These are phyloP conservation scores for Hirtodrosophila alboralis DNA, from an alignment of 2,888 invertebrate species.

Conservation along the genomic window DNA sequence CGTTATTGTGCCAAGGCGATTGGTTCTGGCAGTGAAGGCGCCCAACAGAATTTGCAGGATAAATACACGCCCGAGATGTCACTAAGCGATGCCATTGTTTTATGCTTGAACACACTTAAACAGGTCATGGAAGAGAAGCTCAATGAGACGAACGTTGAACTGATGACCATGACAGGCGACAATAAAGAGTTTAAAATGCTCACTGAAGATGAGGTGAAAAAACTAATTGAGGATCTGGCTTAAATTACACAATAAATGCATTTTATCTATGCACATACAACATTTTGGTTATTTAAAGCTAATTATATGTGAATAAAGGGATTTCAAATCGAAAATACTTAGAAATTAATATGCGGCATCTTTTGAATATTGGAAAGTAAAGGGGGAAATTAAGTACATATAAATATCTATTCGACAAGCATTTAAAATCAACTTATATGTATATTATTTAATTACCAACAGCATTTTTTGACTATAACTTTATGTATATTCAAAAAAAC, in stretches of 20 bases:
- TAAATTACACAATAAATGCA: constrained; percentile 74
- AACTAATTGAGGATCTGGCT: constrained; percentile 91
- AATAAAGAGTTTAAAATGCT: constrained; percentile 94
- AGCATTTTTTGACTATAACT: too few relatives aligned
- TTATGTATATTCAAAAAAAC: too few relatives aligned
- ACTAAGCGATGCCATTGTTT: constrained; percentile 95
- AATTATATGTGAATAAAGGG: constrained; percentile 68
- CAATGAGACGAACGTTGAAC: constrained; percentile 98
- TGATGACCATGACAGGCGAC: constrained; percentile 95
- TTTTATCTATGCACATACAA: constrained; percentile 5
- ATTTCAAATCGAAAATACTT: constrained; percentile 63
- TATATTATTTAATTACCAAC: too few relatives aligned
- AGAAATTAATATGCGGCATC: neutral
- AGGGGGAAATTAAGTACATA: too few relatives aligned
- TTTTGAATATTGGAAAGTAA: neutral
- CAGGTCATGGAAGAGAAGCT: constrained; percentile 99
- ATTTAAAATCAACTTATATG: too few relatives aligned
- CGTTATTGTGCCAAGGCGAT: constrained; percentile 99
- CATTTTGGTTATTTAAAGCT: constrained; percentile 33
- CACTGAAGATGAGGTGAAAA: constrained; percentile 94
- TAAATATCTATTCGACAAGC: too few relatives aligned
- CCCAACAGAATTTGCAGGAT: constrained; percentile 95
- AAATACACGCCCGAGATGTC: constrained; percentile 94
- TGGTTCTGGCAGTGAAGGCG: constrained; percentile 99
- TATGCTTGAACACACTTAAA: constrained; percentile 93